Percentiles rank a stretch among this genome's conserved stretches.
These are phyloP conservation scores for Danio jaintianensis DNA, from an alignment of 2,797 vertebrate species.

Conservation along the genomic window DNA sequence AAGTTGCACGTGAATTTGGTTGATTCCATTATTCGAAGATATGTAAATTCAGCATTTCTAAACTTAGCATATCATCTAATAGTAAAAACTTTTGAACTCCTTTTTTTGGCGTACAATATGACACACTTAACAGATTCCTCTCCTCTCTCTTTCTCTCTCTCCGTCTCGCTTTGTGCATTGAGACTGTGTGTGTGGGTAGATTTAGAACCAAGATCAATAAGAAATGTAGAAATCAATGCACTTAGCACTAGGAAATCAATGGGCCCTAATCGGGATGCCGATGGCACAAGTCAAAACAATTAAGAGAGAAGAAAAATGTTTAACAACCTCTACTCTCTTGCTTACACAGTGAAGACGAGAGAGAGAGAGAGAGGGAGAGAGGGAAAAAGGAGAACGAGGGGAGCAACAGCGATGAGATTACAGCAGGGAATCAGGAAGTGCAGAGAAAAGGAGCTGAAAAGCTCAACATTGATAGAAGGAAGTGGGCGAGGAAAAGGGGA, in stretches of 20 bases:
- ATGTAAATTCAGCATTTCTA: not conserved
- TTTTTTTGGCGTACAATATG: slow-evolving; percentile 40
- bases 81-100: not conserved
- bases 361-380: slow-evolving; percentile 34
- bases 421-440: slow-evolving; percentile 43
- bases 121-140: slow-evolving; percentile 52
- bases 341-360: slow-evolving; percentile 75
- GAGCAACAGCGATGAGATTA: slow-evolving; percentile 42
- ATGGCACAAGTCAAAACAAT: slow-evolving; percentile 99
- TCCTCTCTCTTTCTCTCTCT: slow-evolving; percentile 43
- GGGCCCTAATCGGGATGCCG: slow-evolving; percentile 96
- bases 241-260: slow-evolving; percentile 96
- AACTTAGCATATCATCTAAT: not conserved
- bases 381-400: slow-evolving; percentile 14
- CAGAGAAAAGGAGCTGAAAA: slow-evolving; percentile 30
- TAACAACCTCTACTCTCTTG: slow-evolving; percentile 82
- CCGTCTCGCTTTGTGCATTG: slow-evolving; percentile 60
- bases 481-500: slow-evolving; percentile 24
- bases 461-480: slow-evolving; percentile 33
- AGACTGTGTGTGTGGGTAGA: slow-evolving; percentile 83
- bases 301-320: slow-evolving; percentile 95
- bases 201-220: slow-evolving; percentile 96
- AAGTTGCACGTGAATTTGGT: not conserved
- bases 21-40: not conserved
- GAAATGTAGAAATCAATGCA: slow-evolving; percentile 99